Evolutionary conservation across 35 echinoderm and acorn worm genomes (phyloP).

Genomic region (Apostichopus californicus): DNA sequence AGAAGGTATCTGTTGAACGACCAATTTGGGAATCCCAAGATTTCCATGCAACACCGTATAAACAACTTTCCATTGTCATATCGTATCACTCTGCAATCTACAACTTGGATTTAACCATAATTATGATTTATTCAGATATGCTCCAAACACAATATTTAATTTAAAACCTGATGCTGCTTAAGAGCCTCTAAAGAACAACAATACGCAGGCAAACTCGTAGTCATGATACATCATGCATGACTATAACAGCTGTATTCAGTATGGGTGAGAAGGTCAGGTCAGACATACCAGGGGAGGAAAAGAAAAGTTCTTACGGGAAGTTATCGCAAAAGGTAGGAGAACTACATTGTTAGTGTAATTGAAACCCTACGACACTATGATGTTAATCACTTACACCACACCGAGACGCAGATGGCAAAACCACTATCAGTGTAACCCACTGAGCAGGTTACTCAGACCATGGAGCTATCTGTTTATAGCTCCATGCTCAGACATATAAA

Average conservation of each 20-base stretch:
- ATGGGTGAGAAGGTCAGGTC: not conserved
- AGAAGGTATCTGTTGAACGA: conserved; percentile 57
- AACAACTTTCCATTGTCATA: conserved; percentile 57
- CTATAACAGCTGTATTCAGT: too few relatives aligned
- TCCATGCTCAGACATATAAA: too few relatives aligned
- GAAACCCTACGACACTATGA: too few relatives aligned
- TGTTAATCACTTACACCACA: too few relatives aligned
- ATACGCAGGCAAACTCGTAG: not conserved
- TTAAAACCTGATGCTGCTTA: not conserved
- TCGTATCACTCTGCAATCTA: conserved; percentile 53
- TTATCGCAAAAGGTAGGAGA: conserved; percentile 2
- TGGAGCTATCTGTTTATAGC: too few relatives aligned
- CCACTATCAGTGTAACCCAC: too few relatives aligned
- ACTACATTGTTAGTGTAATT: too few relatives aligned
- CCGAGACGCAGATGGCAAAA: too few relatives aligned
- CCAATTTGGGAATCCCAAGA: conserved; percentile 22
- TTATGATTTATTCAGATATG: not conserved
- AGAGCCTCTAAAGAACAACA: not conserved
- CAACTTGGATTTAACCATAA: conserved; percentile 25
- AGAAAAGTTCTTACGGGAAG: conserved; percentile 15
- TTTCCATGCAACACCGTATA: conserved; percentile 35
- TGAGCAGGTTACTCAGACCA: too few relatives aligned
- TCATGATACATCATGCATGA: conserved; percentile 22
- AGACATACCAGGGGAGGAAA: not conserved
- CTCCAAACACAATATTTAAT: not conserved